Base-by-base conservation (phyloP, 2,888 invertebrate genomes). In the Schrankia costaestrigalis region DNA sequence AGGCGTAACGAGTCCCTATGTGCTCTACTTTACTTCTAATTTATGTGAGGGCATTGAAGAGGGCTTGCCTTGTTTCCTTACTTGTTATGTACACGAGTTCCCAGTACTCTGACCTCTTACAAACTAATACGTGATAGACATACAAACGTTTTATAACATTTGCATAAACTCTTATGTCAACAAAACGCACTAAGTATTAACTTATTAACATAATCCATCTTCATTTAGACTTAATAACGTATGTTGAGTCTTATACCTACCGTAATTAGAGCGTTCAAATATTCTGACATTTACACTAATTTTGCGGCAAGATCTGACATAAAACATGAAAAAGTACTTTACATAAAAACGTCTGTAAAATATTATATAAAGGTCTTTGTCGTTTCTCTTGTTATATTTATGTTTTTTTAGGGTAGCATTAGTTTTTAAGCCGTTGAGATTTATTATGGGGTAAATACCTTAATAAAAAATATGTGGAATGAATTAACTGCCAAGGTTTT, bases 141-240 rank as follows among this genome's bases (percentile, higher is more conserved):
- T 37, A 34, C 28, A 11, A 41, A 46, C 33, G n/a, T 59, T 45
- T 35, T 36, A 33, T 36, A 28, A 43, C 32, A 54, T 62, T 62
- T 44, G 43, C 51, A 54, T 49, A 54, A 51, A 56, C 45, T 45
- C n/a, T 38, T 37, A 40, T 36, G 43, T 51, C 44, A 43, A 35
- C 44, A 46, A 46, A 56, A 30, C 37, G 15, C 40, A 50, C 39
- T 28, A n/a, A n/a, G 45, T 51, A 53, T 58, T 35, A 25, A 29
- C 28, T 19, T 35, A 35, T 25, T 53, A 58, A 35, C 45, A 48
- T 58, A 61, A 61, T 62, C 59, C 45, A 29, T 45, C 50, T 43
- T 61, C 53, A 47, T 60, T 53, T 44, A 31, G 28, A 45, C 40
- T 29, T 53, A 56, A 53, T 33, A 15, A 26, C 11, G 24, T 13